Evolutionary conservation across 2,113 vertebrate genomes (phyloP), one percentile per base, ranked within the genome.

Genomic region (Catharus minimus): DNA sequence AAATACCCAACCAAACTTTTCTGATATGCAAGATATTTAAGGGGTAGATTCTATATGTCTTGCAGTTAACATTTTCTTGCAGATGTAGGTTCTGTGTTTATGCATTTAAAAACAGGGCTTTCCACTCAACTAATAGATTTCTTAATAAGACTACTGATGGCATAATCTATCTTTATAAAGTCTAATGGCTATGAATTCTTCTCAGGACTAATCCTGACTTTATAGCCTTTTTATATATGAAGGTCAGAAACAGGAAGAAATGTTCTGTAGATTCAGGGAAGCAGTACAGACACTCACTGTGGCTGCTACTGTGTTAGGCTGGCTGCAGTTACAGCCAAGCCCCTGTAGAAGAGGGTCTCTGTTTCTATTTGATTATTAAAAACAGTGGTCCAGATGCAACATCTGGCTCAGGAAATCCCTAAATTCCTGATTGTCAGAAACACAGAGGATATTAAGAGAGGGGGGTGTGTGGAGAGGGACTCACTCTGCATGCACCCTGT

Each of bases 321-420:
- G 78, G 13, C 46, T 69, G 58, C 55, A 77, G 41, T 27, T 76
- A 33, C 23, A 80, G 78, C 56, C 68, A 67, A 55, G 44, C 16
- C 11, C 43, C 39, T 23, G 18, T 10, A 55, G 57, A 49, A 69
- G 47, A 56, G 32, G 55, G 46, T 76, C 58, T 69, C 18, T 27
- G 4, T 77, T 85, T 91, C 62, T 73, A 3, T 33, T 57, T 46
- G 46, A 7, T 64, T 90, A 73, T 93, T 88, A 82, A 93, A 88
- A 93, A 20, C 79, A 62, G 64, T 30, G 32, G 20, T 67, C 62
- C 92, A 92, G 88, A 76, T 90, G 77, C 68, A 81, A 80, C 91
- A 88, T 83, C 52, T 92, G 89, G 84, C 81, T 92, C 83, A 85
- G 91, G 91, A 95, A 93, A 94, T 92, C 94, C 62, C 57, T 61